Base-by-base conservation (phyloP, 2,888 invertebrate species). In the Hoplodrina ambigua region DNA sequence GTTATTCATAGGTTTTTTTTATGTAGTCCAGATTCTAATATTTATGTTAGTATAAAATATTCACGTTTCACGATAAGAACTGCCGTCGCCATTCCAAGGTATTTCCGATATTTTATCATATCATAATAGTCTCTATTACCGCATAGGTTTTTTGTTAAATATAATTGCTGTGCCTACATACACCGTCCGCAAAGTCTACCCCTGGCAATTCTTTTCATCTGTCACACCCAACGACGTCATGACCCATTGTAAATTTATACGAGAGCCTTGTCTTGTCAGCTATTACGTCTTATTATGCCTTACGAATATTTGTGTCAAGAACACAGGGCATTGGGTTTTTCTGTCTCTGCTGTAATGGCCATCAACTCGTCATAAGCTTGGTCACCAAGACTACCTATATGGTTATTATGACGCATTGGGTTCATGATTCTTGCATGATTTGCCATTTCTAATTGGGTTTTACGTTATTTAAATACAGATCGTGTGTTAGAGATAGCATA, bases 141-240 rank as follows among this genome's bases (percentile, higher is more conserved):
- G 19, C 53, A 56, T 50, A 57, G 7, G 57, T 67, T 78, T 71
- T 81, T 78, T 77, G 55, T 70, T 58, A 64, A 72, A 80, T 80
- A 75, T 79, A 81, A 83, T 81, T 74, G 75, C 71, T 78, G 69
- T 64, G 62, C 57, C 52, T 71, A 84, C 71, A 60, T 64, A 69
- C 54, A 68, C 60, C 65, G 78, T 57, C 58, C 65, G 76, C 79
- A 77, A 83, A 82, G 80, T 67, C 77, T 67, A 79, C 81, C 85
- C 82, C 72, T 77, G 72, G 88, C 87, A 92, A 92, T 92, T 92
- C 92, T 92, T 92, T 92, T 90, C 86, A 91, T 86, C 82, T 91
- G 92, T 92, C 92, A 91, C 62, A 63, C 71, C 71, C 65, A 55
- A 66, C 87, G 86, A 90, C 89, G 88, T 87, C 89, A 87, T 76